These are phyloP conservation scores for Augochlora pura DNA, from an alignment of 1,140 invertebrate genomes.

Conservation along the genomic window DNA sequence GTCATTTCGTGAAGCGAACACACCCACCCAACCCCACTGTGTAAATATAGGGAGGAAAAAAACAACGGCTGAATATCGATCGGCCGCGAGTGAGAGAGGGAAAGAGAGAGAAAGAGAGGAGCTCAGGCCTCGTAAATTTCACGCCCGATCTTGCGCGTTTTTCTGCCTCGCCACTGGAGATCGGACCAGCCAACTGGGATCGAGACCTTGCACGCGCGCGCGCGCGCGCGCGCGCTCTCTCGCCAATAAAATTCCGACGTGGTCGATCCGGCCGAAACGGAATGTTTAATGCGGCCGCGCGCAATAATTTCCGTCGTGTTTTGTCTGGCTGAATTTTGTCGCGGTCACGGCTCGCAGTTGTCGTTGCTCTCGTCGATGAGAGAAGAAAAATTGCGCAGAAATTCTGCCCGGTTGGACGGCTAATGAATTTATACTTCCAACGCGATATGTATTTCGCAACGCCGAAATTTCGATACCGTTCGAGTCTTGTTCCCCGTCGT, in stretches of 20 bases:
- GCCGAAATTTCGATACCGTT: not conserved
- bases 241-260: slow-evolving; percentile 6
- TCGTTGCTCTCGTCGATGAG: not conserved
- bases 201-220: not conserved
- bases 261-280: not conserved
- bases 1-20: slow-evolving; percentile 35
- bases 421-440: not conserved
- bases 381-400: not conserved
- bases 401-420: too few species aligned
- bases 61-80: slow-evolving; percentile 49
- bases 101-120: not conserved
- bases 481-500: not conserved
- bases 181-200: not conserved
- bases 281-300: not conserved
- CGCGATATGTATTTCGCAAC: not conserved
- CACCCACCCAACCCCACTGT: slow-evolving; percentile 22
- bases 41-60: not conserved
- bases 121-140: slow-evolving; percentile 63
- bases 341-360: not conserved
- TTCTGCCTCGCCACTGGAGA: slow-evolving; percentile 38
- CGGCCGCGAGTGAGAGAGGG: not conserved
- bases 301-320: not conserved
- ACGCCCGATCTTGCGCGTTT: slow-evolving; percentile 51
- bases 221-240: not conserved
- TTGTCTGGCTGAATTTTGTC: not conserved